These are phyloP conservation scores for Poecilia wingei DNA, from an alignment of 2,797 vertebrate genomes.

Conservation along the genomic window DNA sequence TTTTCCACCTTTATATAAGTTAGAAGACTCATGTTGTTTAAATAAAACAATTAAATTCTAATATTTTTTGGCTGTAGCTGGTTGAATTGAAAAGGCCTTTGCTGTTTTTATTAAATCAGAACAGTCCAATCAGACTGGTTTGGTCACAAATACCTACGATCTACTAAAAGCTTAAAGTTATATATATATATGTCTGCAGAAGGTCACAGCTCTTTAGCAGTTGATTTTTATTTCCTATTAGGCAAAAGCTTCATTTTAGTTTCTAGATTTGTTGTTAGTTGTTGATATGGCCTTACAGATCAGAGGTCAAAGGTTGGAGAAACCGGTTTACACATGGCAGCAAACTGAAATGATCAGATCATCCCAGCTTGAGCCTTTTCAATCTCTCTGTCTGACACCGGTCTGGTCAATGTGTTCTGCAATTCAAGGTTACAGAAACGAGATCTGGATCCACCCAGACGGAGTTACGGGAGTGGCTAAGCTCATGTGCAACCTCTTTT, in stretches of 20 bases:
- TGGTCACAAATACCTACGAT: conserved; percentile 25
- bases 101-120: conserved; percentile 6
- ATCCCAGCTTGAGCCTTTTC: conserved; percentile 33
- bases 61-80: no score
- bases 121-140: conserved; percentile 1
- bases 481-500: neutral
- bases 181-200: conserved; percentile 30
- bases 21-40: neutral
- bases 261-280: conserved; percentile 3
- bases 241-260: conserved; percentile 11
- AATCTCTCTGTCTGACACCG: neutral
- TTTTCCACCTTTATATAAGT: neutral
- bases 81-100: no score
- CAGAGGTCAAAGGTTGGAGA: conserved; percentile 31
- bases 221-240: conserved; percentile 12
- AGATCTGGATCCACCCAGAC: neutral
- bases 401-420: neutral
- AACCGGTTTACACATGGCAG: conserved; percentile 11
- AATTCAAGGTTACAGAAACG: neutral
- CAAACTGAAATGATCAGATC: conserved; percentile 28
- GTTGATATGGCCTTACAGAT: neutral
- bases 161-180: conserved; percentile 12
- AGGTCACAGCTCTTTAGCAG: conserved; percentile 24
- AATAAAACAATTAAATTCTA: neutral
- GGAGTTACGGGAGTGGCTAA: neutral